phyloP scores from a whole-genome alignment of 64 coral and sea anemone genomes.

The Porites australiensis region DNA sequence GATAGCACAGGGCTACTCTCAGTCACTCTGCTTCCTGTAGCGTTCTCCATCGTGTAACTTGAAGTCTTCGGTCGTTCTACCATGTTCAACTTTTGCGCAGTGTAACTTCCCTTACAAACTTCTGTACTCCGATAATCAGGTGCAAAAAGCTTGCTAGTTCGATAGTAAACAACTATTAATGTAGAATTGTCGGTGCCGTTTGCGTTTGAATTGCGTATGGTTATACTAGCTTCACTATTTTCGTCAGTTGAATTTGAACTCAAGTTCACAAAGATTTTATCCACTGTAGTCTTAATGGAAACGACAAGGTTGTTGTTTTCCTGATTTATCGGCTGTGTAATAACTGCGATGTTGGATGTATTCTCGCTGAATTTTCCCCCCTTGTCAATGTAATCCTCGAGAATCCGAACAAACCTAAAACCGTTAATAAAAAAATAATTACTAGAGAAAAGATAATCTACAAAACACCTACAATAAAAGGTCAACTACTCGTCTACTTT shows the following conservation, averaged over 20 bases:
- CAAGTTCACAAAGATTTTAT: constrained; percentile 66
- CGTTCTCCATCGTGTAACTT: constrained; percentile 55
- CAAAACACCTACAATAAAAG: too few species aligned
- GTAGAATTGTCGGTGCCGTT: constrained; percentile 63
- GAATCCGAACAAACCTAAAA: constrained; percentile 83
- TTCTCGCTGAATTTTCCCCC: constrained; percentile 85
- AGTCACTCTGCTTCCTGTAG: constrained; percentile 32
- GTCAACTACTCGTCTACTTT: too few species aligned
- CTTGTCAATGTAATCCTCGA: constrained; percentile 93
- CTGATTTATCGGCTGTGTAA: constrained; percentile 51
- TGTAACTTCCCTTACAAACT: constrained; percentile 76
- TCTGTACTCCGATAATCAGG: constrained; percentile 60
- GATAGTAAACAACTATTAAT: constrained; percentile 94
- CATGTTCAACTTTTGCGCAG: constrained; percentile 41
- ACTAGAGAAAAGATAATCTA: not conserved
- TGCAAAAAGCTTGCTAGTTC: constrained; percentile 83
- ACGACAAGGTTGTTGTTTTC: constrained; percentile 19
- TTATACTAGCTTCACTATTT: constrained; percentile 52
- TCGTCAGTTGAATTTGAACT: constrained; percentile 48
- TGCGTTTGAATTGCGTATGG: constrained; percentile 24
- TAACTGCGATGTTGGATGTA: constrained; percentile 83
- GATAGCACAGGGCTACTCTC: constrained; percentile 80
- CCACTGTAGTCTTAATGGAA: constrained; percentile 39
- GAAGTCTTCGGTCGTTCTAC: not conserved
- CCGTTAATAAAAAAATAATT: not conserved